Evolutionary conservation across 2,797 vertebrate genomes (phyloP), one percentile per base, ranked within the genome.

Genomic region (Perdix hodgsoniae): DNA sequence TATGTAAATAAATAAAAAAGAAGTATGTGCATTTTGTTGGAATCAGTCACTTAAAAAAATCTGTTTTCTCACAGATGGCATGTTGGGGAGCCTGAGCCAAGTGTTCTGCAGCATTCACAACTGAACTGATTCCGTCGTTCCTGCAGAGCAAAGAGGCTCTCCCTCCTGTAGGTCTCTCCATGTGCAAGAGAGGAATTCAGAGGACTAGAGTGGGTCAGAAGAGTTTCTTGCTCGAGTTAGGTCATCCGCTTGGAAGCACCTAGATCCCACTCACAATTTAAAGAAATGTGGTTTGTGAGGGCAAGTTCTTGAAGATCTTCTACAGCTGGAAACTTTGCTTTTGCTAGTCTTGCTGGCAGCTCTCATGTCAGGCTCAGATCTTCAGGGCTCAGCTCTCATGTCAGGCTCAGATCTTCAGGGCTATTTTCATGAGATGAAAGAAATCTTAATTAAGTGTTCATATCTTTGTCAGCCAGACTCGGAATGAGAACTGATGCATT

Each of bases 381-480:
- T 91, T 75, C 85, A 57, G 56, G 79, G 66, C 63, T 81, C 74
- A 79, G 54, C 74, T 87, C 65, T 87, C 22, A 0, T 60, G n/a
- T 72, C 76, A 83, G 87, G 37, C 85, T 78, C 56, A 77, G 73
- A 91, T 94, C 84, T 91, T 75, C 85, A 57, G 56, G 79, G 66
- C 63, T 81, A 64, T 84, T 93, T 83, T 81, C 21, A 71, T 22
- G 42, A 88, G 66, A 90, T 91, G 66, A 96, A 96, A 95, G 83
- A 91, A 93, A 37, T 81, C 76, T 83, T 95, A 95, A 92, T 96
- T 94, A 93, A 92, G 57, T 65, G 82, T 52, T 93, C 83, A 11
- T 96, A 94, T 94, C 94, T 93, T 91, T 83, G 90, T 92, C 83
- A 91, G 67, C 76, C 92, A 96, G 90, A 60, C 89, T 94, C 35